These are phyloP conservation scores for Leptarthrus brevirostris DNA, from an alignment of 2,888 invertebrate species.

Conservation along the genomic window DNA sequence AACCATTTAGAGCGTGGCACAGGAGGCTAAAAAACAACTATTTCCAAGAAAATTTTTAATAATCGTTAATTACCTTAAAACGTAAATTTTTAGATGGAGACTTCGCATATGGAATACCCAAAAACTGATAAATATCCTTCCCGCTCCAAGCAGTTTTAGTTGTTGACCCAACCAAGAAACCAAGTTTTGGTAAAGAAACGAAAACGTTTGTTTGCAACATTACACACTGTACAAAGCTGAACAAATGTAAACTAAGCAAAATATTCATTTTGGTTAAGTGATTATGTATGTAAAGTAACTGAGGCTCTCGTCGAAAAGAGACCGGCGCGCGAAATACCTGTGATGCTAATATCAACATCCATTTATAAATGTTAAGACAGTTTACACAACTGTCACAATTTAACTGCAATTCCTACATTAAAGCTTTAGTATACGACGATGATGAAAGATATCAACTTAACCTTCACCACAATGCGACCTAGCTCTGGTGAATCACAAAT, in stretches of 20 bases:
- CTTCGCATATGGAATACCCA: conserved; percentile 65
- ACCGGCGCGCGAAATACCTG: no score
- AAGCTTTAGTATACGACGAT: no score
- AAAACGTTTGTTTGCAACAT: not conserved
- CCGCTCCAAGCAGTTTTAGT: conserved; percentile 61
- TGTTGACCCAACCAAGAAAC: conserved; percentile 60
- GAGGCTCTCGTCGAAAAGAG: no score
- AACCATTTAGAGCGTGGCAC: conserved; percentile 61
- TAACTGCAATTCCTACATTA: no score
- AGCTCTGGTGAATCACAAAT: no score
- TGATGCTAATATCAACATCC: no score
- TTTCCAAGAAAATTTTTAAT: not conserved
- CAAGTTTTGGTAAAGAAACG: conserved; percentile 58
- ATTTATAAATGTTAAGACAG: no score
- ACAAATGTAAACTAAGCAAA: not conserved
- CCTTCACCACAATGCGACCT: no score
- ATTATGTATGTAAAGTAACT: no score
- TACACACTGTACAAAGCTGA: not conserved
- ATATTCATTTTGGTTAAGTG: not conserved
- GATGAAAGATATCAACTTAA: no score
- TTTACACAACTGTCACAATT: no score
- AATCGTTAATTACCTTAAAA: conserved; percentile 58
- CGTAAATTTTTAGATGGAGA: conserved; percentile 60
- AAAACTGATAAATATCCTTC: conserved; percentile 62
- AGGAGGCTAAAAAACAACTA: conserved; percentile 58